A percentile compares a stretch with the other conserved stretches of the same genome.
These are phyloP conservation scores for Papilio demoleus DNA, from an alignment of 2,888 invertebrate genomes.

Conservation along the genomic window DNA sequence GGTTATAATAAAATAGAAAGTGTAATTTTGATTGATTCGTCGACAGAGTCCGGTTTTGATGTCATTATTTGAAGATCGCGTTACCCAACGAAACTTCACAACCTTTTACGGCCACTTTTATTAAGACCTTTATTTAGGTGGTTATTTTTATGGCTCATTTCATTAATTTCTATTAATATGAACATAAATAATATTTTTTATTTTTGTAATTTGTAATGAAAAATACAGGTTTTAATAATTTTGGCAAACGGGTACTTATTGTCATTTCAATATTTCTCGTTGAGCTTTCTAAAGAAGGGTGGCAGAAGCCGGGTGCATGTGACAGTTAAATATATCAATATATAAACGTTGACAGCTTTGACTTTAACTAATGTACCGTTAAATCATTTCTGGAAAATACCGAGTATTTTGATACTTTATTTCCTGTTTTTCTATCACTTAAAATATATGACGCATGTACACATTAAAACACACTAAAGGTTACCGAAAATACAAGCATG, in stretches of 20 bases:
- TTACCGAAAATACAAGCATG: too few relatives aligned
- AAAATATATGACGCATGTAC: background rate
- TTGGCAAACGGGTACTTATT: background rate
- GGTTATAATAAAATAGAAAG: constrained; percentile 9
- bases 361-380: constrained; percentile 18
- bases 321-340: constrained; percentile 23
- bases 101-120: background rate
- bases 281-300: background rate
- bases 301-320: constrained; percentile 3
- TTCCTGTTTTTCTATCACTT: background rate
- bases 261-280: constrained; percentile 3
- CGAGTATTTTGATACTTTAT: background rate
- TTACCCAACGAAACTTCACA: background rate
- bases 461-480: background rate
- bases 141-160: background rate
- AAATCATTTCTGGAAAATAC: background rate
- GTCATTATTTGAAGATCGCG: background rate
- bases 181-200: background rate
- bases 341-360: constrained; percentile 12
- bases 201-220: background rate
- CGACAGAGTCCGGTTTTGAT: background rate
- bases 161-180: background rate
- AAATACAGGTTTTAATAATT: background rate
- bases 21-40: constrained; percentile 12
- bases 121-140: background rate